A percentile compares a stretch with the other conserved stretches of the same genome.
Conservation (phyloP, 2,113 vertebrate species). For the Ginglymostoma cirratum region DNA sequence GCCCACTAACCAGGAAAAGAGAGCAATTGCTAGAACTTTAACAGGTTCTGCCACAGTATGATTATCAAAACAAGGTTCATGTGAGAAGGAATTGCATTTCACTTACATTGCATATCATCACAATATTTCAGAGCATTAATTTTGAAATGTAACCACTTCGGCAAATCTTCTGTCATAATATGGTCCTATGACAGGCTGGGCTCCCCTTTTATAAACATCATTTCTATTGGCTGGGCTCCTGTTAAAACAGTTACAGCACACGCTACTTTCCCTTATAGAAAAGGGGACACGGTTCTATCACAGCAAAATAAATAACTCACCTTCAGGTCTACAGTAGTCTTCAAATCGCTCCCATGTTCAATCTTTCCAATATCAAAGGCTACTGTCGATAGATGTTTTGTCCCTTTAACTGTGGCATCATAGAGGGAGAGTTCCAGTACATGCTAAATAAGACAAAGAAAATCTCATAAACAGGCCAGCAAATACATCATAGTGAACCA, state of each 20-base stretch:
- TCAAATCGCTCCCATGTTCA: background rate
- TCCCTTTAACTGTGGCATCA: background rate
- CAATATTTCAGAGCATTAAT: background rate
- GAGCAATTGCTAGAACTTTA: background rate
- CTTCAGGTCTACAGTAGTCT: background rate
- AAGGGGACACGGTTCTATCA: background rate
- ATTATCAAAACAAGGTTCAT: background rate
- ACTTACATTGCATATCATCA: background rate
- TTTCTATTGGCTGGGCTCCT: background rate
- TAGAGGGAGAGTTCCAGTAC: conserved; percentile 13
- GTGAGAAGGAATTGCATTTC: background rate
- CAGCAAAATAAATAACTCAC: background rate
- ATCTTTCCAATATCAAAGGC: background rate
- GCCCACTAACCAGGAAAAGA: background rate
- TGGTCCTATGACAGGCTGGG: background rate
- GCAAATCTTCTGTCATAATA: background rate
- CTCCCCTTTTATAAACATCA: background rate
- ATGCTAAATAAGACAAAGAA: background rate
- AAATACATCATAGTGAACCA: background rate
- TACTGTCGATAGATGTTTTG: background rate
- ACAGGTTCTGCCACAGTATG: background rate
- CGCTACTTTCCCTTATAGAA: background rate
- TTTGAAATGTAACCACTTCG: background rate
- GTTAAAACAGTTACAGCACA: background rate
- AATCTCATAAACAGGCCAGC: background rate